Evolutionary conservation across 2,113 vertebrate species (phyloP), one percentile per base, ranked within the genome.

Genomic region (Chaetops frenatus): DNA sequence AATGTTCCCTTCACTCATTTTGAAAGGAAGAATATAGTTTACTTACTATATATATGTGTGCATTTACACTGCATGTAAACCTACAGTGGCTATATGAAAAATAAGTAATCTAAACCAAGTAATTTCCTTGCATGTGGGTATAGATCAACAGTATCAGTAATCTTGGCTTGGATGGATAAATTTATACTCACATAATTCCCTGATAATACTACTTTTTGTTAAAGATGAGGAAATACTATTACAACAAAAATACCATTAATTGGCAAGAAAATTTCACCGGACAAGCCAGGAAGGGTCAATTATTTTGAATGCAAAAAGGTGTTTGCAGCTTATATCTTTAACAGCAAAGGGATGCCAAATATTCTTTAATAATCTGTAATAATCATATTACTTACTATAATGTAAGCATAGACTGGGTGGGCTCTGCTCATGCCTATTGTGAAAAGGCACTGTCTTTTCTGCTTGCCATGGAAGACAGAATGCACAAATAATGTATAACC

Each of bases 371-470:
- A 56, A 72, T 56, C 10, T 45, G 15, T 74, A 57, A 78, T 56
- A 74, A 62, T 54, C 38, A 17, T 47, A 80, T 21, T 35, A 51
- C 15, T 42, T 65, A 29, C 10, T 57, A 31, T 15, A 62, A 11
- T 0, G 0, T 44, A 48, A 25, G 3, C 33, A 40, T n/a, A 57
- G 48, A 36, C 20, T 54, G 6, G 2, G 5, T 77, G n/a, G 54
- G 7, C 22, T 28, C 42, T 84, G 38, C 4, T 42, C 21, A 67
- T 23, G 36, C 0, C 1, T 25, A 33, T 18, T 65, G 18, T 72
- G 42, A 38, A 84, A 87, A 85, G 5, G 6, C 23, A 45, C 19
- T 53, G 7, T 14, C 8, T 28, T 92, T 72, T 83, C 48, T 65
- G 25, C 22, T 66, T 42, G 4, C 5, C 13, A 11, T 45, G 20